Conservation (phyloP, 2,888 invertebrate genomes). For the Hemicrepidius hirtus region DNA sequence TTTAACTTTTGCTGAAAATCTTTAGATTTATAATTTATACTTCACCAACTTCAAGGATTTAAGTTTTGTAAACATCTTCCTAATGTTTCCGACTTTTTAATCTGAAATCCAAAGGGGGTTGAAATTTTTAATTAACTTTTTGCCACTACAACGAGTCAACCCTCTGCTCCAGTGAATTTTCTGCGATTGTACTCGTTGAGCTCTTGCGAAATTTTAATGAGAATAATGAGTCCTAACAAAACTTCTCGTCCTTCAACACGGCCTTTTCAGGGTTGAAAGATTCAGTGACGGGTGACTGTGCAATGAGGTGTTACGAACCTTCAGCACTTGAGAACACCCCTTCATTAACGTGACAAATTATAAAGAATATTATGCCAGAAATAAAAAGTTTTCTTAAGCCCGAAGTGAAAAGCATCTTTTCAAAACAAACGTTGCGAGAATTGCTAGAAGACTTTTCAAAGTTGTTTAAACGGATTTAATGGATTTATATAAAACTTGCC, state of each 20-base stretch:
- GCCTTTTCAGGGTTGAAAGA: background rate
- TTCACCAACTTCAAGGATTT: background rate
- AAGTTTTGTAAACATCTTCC: slow-evolving; percentile 16
- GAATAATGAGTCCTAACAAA: slow-evolving; percentile 13
- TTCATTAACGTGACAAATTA: slow-evolving; percentile 20
- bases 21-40: background rate
- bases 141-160: background rate
- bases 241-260: background rate
- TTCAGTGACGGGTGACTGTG: slow-evolving; percentile 16
- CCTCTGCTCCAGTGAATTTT: slow-evolving; percentile 4
- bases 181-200: slow-evolving; percentile 10
- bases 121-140: slow-evolving; percentile 14
- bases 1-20: background rate
- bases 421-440: background rate
- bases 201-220: slow-evolving; percentile 14
- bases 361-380: background rate
- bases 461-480: background rate
- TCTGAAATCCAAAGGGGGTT: slow-evolving; percentile 9
- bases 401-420: slow-evolving; percentile 1
- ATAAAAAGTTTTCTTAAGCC: background rate
- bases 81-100: slow-evolving; percentile 10
- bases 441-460: background rate
- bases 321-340: slow-evolving; percentile 9
- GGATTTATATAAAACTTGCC: background rate
- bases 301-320: slow-evolving; percentile 14